Base-by-base conservation (phyloP, 2,113 vertebrate genomes). In the Vombatus ursinus region DNA sequence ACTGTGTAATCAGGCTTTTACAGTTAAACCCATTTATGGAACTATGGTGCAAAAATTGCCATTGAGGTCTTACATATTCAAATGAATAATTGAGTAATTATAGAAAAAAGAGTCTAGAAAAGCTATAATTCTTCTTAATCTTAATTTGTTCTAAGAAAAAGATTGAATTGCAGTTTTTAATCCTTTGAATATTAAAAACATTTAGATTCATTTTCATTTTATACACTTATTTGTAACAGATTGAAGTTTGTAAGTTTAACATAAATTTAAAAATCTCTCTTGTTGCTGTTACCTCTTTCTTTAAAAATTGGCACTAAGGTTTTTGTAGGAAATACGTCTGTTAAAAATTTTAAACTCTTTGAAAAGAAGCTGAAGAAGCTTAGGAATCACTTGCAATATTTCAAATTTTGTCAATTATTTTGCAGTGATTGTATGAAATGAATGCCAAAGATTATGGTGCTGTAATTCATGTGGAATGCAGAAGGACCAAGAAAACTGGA, bases 21-120 rank as follows among this genome's bases (percentile, higher is more conserved):
- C 50, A 97, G 91, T 96, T 95, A 95, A 97, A 95, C 90, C 16
- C 95, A 94, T 95, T 92, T 97, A 16, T 97, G 97, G 97, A 96
- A 94, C 95, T 96, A 89, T 96, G 26, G 52, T 97, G 26, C 92
- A 96, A 92, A 96, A 96, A 92, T 97, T 98, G 90, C 92, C 89
- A 37, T 95, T 97, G 93, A 94, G 89, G n/a, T 96, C 89, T 97
- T 98, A 84, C 54, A 91, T 98, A 95, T 95, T 97, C 68, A 98
- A 93, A 92, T 96, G 57, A 97, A 94, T 97, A 97, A 96, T 93
- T 97, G 94, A 93, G 92, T 97, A 97, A 97, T 98, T 98, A 93
- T 84, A 52, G 95, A 37, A 95, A 92, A 54, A 1, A 0, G 54
- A 96, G 97, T 94, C 16, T 93, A 84, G 28, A 91, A 96, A 50